A percentile compares a stretch with the other conserved stretches of the same genome.
Evolutionary conservation across 1,140 invertebrate species (phyloP).

Genomic region (Dreissena rostriformis): DNA sequence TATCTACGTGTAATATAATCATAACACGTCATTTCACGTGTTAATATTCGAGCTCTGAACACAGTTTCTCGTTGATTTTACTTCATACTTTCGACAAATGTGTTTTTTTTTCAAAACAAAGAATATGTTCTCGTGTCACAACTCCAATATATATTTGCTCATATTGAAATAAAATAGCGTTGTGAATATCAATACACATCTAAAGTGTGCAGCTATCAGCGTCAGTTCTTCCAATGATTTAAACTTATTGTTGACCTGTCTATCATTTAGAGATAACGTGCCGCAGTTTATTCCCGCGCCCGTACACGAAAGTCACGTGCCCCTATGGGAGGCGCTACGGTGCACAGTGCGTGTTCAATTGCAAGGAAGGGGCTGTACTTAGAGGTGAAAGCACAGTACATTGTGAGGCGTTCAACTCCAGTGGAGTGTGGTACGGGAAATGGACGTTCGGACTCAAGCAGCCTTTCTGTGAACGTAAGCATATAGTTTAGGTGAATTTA

Average conservation of each 20-base stretch:
- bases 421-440: not conserved
- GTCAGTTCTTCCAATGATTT: not conserved
- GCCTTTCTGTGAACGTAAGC: slow-evolving; percentile 38
- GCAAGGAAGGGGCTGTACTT: not conserved
- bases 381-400: slow-evolving; percentile 9
- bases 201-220: not conserved
- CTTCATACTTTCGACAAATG: not conserved
- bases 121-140: too few species aligned
- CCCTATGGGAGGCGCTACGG: slow-evolving; percentile 9
- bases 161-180: not conserved
- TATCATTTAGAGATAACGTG: slow-evolving; percentile 17
- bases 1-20: too few species aligned
- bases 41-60: too few species aligned
- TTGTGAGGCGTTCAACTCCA: not conserved
- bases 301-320: slow-evolving; percentile 13
- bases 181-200: not conserved
- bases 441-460: slow-evolving; percentile 22
- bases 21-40: too few species aligned
- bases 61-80: not conserved
- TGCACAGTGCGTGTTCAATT: slow-evolving; percentile 10
- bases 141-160: not conserved
- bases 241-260: not conserved
- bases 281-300: not conserved
- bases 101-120: not conserved
- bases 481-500: not conserved